Percentiles rank a stretch among this genome's conserved stretches.
These are phyloP conservation scores for Lymantria dispar DNA, from an alignment of 2,888 invertebrate genomes.

Conservation along the genomic window DNA sequence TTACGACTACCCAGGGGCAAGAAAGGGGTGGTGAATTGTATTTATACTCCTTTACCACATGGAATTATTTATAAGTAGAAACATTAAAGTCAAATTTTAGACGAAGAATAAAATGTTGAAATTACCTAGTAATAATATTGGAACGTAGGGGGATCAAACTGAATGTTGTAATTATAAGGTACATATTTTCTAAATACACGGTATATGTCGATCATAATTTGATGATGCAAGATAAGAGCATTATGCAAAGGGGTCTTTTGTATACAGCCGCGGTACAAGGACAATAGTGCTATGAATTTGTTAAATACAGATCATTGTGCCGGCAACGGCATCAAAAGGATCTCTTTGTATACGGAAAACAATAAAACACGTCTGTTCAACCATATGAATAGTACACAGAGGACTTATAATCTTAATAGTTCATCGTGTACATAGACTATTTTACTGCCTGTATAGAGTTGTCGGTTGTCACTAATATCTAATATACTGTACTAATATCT, in stretches of 20 bases:
- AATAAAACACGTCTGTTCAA: conserved; percentile 58
- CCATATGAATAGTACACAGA: conserved; percentile 38
- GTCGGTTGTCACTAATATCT: too few species aligned
- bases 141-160: too few species aligned
- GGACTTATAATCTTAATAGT: conserved; percentile 33
- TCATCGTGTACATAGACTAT: conserved; percentile 15
- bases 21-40: too few species aligned
- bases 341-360: conserved; percentile 68
- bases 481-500: too few species aligned
- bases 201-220: conserved; percentile 42
- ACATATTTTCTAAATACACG: conserved; percentile 14
- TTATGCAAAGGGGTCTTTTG: conserved; percentile 71
- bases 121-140: too few species aligned
- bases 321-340: conserved; percentile 62
- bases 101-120: too few species aligned
- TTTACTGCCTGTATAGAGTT: background rate
- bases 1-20: too few species aligned
- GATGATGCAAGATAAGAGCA: conserved; percentile 54
- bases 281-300: conserved; percentile 66
- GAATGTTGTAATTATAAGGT: conserved; percentile 19
- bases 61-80: too few species aligned
- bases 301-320: conserved; percentile 66
- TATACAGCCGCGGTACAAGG: conserved; percentile 48
- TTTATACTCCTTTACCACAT: too few species aligned
- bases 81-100: too few species aligned